phyloP scores from a whole-genome alignment of 2,888 invertebrate genomes.

The Drosophila prostipennis region DNA sequence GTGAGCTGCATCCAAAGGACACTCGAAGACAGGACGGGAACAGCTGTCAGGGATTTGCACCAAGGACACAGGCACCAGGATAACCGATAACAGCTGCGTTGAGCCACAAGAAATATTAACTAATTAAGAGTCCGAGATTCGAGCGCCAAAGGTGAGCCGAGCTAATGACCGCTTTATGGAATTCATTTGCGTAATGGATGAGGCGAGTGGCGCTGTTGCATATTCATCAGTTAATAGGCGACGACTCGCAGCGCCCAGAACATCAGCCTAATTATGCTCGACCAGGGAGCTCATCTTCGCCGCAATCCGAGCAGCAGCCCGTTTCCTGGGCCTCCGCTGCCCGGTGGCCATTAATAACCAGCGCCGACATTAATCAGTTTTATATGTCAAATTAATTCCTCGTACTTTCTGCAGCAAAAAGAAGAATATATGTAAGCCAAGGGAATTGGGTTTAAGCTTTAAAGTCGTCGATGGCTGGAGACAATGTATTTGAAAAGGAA shows the following conservation, averaged over 20 bases:
- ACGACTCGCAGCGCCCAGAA: neutral
- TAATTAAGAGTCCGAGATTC: constrained; percentile 13
- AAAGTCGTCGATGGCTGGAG: constrained; percentile 4
- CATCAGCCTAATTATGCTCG: constrained; percentile 29
- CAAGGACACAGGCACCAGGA: neutral
- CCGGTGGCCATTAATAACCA: constrained; percentile 58
- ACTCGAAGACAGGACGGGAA: neutral
- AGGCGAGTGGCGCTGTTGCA: constrained; percentile 8
- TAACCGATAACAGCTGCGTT: neutral
- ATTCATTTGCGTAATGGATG: constrained; percentile 21
- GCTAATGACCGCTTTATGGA: constrained; percentile 24
- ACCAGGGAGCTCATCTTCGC: constrained; percentile 9
- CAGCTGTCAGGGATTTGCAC: neutral
- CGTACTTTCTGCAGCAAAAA: neutral
- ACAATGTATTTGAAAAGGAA: neutral
- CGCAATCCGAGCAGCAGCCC: constrained; percentile 21
- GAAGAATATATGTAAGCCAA: neutral
- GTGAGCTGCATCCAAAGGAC: constrained; percentile 15
- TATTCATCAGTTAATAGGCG: constrained; percentile 31
- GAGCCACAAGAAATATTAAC: neutral
- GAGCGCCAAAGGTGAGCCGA: neutral
- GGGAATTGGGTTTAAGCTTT: constrained; percentile 4
- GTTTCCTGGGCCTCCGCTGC: constrained; percentile 22
- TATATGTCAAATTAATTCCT: constrained; percentile 71
- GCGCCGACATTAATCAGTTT: constrained; percentile 67